Conservation (phyloP, 2,888 invertebrate genomes). For the Dorcus hopei region DNA sequence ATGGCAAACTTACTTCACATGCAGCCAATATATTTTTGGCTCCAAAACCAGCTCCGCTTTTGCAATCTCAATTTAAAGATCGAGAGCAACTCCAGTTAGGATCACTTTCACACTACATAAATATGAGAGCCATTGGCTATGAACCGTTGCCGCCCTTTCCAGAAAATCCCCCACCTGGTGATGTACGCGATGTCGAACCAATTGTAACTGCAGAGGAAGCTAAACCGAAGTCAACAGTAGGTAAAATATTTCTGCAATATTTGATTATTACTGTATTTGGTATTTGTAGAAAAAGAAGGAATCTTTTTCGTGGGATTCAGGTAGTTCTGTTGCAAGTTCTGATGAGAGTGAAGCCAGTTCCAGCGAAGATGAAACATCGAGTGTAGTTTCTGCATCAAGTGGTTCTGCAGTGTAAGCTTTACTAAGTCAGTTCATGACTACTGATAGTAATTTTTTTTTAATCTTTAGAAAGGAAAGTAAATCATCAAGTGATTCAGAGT, state of each 20-base stretch:
- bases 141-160: conserved; percentile 86
- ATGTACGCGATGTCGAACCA: conserved; percentile 69
- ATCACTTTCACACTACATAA: conserved; percentile 92
- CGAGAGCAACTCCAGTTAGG: conserved; percentile 89
- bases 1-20: conserved; percentile 52
- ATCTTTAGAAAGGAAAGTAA: conserved; percentile 12
- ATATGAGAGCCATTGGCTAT: conserved; percentile 82
- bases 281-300: conserved; percentile 30
- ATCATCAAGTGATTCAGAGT: conserved; percentile 4
- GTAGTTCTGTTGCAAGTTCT: conserved; percentile 48
- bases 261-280: background rate
- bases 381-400: conserved; percentile 10
- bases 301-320: conserved; percentile 41
- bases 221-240: conserved; percentile 35
- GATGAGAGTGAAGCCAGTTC: conserved; percentile 26
- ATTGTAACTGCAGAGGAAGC: conserved; percentile 23
- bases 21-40: conserved; percentile 85
- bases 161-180: conserved; percentile 67
- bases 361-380: conserved; percentile 39
- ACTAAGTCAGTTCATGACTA: background rate
- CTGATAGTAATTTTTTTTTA: background rate
- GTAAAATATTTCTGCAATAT: background rate
- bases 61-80: conserved; percentile 82
- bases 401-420: background rate
- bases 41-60: conserved; percentile 89